Evolutionary conservation across 1,140 invertebrate genomes (phyloP).

Genomic region (Lethocerus indicus): DNA sequence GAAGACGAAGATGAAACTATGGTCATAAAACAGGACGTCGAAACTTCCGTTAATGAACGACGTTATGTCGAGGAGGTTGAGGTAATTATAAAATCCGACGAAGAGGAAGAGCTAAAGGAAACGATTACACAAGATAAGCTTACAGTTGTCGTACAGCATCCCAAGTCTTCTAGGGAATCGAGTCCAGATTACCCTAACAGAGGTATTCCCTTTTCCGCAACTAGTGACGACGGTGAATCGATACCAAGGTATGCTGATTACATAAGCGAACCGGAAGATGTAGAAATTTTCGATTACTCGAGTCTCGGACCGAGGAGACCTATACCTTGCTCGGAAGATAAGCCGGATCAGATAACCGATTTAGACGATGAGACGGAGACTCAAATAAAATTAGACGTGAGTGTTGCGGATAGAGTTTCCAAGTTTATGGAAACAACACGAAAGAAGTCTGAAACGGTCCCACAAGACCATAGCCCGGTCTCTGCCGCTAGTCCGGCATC

Average conservation of each 20-base stretch:
- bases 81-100: conserved; percentile 18
- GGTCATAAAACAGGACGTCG: not conserved
- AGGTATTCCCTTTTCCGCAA: conserved; percentile 21
- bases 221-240: conserved; percentile 31
- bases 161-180: conserved; percentile 50
- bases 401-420: conserved; percentile 33
- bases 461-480: conserved; percentile 3
- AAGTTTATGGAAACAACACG: conserved; percentile 34
- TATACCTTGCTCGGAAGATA: not conserved
- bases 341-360: conserved; percentile 24
- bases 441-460: conserved; percentile 27
- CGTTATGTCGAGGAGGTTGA: not conserved
- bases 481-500: conserved; percentile 23
- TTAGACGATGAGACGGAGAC: conserved; percentile 23
- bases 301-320: conserved; percentile 15
- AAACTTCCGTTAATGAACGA: conserved; percentile 10
- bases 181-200: conserved; percentile 27
- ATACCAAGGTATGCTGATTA: conserved; percentile 46
- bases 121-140: conserved; percentile 22
- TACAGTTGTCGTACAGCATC: conserved; percentile 42
- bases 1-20: conserved; percentile 15
- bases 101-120: too few species aligned
- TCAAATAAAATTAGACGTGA: conserved; percentile 21
- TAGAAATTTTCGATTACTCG: conserved; percentile 19
- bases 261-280: conserved; percentile 48